phyloP scores from a whole-genome alignment of 2,113 vertebrate species.

The Cervus canadensis region DNA sequence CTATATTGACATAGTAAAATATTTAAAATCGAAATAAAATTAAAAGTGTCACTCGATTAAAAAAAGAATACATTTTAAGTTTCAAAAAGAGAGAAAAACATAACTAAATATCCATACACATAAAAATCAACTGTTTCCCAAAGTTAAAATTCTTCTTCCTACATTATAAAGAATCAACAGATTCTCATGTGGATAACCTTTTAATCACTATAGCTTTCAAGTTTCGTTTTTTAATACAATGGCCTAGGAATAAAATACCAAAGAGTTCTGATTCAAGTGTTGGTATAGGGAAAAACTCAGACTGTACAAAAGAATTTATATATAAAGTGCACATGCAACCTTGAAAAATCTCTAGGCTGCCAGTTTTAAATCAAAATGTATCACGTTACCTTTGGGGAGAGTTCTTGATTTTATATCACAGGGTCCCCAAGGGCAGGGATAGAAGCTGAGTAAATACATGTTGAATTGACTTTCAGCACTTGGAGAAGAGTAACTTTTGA shows the following conservation, averaged over 20 bases:
- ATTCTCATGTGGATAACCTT: neutral
- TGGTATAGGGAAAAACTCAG: neutral
- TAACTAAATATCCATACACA: neutral
- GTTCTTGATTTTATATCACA: slow-evolving; percentile 53
- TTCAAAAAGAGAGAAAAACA: neutral
- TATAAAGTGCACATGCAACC: slow-evolving; percentile 27
- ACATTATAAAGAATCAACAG: neutral
- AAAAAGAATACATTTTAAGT: neutral
- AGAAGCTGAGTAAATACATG: slow-evolving; percentile 58
- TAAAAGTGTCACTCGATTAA: neutral
- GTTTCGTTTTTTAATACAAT: neutral
- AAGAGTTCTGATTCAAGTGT: neutral
- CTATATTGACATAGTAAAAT: neutral
- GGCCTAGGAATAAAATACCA: neutral
- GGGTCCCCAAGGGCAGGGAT: slow-evolving; percentile 26
- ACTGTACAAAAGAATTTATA: slow-evolving; percentile 38
- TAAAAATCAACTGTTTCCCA: neutral
- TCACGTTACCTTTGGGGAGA: slow-evolving; percentile 47
- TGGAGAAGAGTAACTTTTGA: slow-evolving; percentile 25
- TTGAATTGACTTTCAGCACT: slow-evolving; percentile 61
- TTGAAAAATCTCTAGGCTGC: slow-evolving; percentile 36
- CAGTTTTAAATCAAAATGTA: slow-evolving; percentile 67
- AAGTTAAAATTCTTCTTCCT: neutral
- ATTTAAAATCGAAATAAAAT: neutral
- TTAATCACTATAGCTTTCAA: neutral